Conservation (phyloP, 2,113 vertebrate genomes). For the Ochotona princeps region DNA sequence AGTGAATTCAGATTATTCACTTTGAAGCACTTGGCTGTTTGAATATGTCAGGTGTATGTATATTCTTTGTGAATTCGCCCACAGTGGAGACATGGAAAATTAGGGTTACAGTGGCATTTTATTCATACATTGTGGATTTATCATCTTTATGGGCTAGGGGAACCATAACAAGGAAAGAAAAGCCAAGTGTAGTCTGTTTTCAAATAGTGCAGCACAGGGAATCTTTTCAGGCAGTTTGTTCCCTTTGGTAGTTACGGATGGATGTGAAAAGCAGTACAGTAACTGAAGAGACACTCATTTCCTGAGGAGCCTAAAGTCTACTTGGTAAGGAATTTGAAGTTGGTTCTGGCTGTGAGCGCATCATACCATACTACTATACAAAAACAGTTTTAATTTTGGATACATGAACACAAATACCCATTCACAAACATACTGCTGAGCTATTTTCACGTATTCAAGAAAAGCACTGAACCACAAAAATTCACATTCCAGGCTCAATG, state of each 20-base stretch:
- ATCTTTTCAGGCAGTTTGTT: not conserved
- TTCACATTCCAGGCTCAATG: conserved; percentile 15
- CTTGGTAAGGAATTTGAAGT: conserved; percentile 8
- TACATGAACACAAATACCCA: conserved; percentile 26
- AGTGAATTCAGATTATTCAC: not conserved
- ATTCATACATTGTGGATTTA: not conserved
- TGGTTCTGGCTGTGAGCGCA: not conserved
- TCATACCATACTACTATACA: not conserved
- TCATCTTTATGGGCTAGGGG: not conserved
- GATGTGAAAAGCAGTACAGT: not conserved
- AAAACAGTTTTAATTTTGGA: not conserved
- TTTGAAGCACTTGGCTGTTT: not conserved
- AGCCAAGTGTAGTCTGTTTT: not conserved
- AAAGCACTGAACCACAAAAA: conserved; percentile 63
- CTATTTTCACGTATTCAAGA: conserved; percentile 56
- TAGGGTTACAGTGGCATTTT: not conserved
- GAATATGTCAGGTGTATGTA: not conserved
- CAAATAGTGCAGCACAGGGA: not conserved
- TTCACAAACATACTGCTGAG: conserved; percentile 19
- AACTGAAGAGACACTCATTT: not conserved
- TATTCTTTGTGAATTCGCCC: not conserved
- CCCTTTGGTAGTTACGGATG: not conserved
- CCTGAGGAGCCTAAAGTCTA: not conserved
- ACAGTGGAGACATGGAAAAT: no score
- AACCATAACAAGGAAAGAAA: not conserved